Evolutionary conservation across 2,888 invertebrate genomes (phyloP), one percentile per base, ranked within the genome.

Genomic region (Mythimna pallens): DNA sequence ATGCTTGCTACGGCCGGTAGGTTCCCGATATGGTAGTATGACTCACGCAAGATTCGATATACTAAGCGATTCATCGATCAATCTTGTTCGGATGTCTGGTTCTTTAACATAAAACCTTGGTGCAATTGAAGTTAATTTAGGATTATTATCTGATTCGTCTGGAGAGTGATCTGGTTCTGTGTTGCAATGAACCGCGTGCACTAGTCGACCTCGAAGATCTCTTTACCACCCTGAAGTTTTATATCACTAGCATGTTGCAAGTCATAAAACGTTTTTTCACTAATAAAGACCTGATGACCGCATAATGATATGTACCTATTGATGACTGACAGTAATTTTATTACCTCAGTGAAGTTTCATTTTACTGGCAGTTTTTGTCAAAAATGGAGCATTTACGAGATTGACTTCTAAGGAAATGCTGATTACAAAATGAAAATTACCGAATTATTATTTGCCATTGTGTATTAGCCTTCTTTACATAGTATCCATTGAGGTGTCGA

Each of bases 1-100:
- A 57, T 64, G 34, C 74, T 68, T 59, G 54, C 58, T 30, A 52
- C 50, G 52, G 61, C 67, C 25, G 47, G 47, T 40, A 25, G 47
- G 54, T 63, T 57, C 70, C 74, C 47, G 52, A 79, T 84, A 84
- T 76, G 73, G 78, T 63, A 65, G 50, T 50, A 63, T 85, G 85
- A 86, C 58, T 81, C 81, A 82, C 30, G 25, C 47, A 57, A 52
- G 43, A 36, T 64, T 68, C 59, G 20, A 55, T 73, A 30, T 30
- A 30, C 30, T 50, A 59, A 57, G 30, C 68, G 66, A 66, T 73
- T 54, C 59, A 70, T 83, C 75, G 50, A 76, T 85, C 70, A 79
- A 71, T 57, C 62, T 72, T 65, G 69, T 68, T 79, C 63, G 58
- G 43, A 52, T 73, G 69, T 79, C 79, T 85, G 74, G 58, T 65